These are phyloP conservation scores for Ctenoplectra terminalis DNA, from an alignment of 1,140 invertebrate genomes.

Conservation along the genomic window DNA sequence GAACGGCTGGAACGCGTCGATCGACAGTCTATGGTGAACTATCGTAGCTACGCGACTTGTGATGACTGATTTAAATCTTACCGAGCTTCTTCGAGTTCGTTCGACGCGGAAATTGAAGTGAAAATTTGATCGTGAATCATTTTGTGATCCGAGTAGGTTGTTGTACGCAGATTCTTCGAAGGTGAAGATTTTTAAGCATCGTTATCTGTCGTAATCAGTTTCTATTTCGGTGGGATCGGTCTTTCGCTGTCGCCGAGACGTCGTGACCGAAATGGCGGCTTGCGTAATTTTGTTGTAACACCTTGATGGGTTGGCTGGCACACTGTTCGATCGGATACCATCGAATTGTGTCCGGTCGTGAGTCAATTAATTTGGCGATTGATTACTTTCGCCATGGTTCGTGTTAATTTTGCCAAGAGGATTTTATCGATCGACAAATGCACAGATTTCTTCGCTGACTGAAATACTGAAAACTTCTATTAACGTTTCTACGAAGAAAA, in stretches of 20 bases:
- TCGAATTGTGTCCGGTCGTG: neutral
- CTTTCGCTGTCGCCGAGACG: slow-evolving; percentile 3
- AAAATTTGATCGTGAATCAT: too few relatives aligned
- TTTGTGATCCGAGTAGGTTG: too few relatives aligned
- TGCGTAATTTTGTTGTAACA: neutral
- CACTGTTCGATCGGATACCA: too few relatives aligned
- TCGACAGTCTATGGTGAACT: neutral
- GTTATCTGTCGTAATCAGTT: slow-evolving; percentile 1
- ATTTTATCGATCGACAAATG: too few relatives aligned
- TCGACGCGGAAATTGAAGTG: too few relatives aligned
- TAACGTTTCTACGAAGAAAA: too few relatives aligned
- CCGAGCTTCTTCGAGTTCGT: neutral
- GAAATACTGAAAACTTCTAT: too few relatives aligned
- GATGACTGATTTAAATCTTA: neutral
- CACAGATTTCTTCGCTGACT: too few relatives aligned
- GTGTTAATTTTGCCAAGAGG: too few relatives aligned
- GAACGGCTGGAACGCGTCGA: neutral
- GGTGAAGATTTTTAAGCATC: neutral
- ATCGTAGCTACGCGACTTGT: neutral
- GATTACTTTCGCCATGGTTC: too few relatives aligned
- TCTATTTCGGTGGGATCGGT: neutral
- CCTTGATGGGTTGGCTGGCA: too few relatives aligned
- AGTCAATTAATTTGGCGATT: neutral
- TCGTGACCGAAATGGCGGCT: neutral
- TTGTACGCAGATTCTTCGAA: neutral